Base-by-base conservation (phyloP, 2,888 invertebrate genomes). In the Tinea pellionella region DNA sequence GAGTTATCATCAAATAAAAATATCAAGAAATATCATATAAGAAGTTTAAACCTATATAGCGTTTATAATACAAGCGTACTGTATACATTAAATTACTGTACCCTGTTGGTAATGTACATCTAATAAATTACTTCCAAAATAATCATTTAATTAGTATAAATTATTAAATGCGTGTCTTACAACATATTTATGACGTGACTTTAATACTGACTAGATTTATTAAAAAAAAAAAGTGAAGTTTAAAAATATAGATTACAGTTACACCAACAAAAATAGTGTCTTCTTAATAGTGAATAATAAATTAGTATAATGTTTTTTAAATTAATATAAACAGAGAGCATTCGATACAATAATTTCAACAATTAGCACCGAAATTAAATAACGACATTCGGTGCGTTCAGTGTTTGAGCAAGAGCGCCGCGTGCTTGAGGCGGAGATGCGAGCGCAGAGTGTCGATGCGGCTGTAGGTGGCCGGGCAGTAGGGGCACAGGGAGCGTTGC, bases 401-500 rank as follows among this genome's bases (percentile, higher is more conserved):
- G 69, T 86, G 86, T 65, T 87, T 87, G 78, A 83, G 80, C 66
- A 86, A 75, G 62, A 85, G 74, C 65, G 80, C 80, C 67, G 88
- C 86, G 79, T 95, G 94, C 78, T 95, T 94, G 73, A 92, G 89
- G 66, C 93, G 90, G 80, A 95, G 89, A 77, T 96, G 95, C 60
- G 92, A 91, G 74, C 94, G 92, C 74, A 95, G 88, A 59, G 95
- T 95, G 87, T 96, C 95, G 79, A 94, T 94, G 78, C 95, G 91
- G 88, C 94, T 94, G 89, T 95, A 95, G 63, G 94, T 93, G 70
- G 94, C 93, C 65, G 93, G 93, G 88, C 95, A 95, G 83, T 93
- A 93, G 63, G 94, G 94, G 84, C 95, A 95, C 72, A 91, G 90
- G 67, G 92, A 93, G 69, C 94, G 90, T 81, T 93, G 92, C 66